A percentile compares a stretch with the other conserved stretches of the same genome.
Conservation (phyloP, 2,113 vertebrate genomes). For the Neogale vison region DNA sequence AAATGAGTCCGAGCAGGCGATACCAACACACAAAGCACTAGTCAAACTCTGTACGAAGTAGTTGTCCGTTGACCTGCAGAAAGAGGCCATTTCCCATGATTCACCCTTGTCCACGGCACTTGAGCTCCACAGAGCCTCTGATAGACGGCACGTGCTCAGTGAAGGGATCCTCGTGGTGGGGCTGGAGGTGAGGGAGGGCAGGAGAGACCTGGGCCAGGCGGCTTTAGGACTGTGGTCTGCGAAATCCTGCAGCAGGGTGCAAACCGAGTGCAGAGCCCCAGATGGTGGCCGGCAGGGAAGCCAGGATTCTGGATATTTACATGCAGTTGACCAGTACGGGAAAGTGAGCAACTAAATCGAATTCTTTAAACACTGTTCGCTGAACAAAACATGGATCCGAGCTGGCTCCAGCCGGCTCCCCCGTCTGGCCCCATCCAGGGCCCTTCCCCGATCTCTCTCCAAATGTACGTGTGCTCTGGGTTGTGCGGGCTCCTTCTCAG, state of each 20-base stretch:
- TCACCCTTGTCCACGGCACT: background rate
- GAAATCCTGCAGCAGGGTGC: background rate
- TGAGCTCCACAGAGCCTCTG: rapidly evolving
- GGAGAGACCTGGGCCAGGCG: rapidly evolving
- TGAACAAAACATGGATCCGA: rapidly evolving
- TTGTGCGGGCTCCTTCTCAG: rapidly evolving
- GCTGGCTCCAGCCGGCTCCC: too few species aligned
- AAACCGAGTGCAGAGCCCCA: rapidly evolving
- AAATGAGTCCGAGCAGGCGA: rapidly evolving
- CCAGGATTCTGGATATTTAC: background rate
- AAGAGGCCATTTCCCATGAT: rapidly evolving
- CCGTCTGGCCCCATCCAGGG: rapidly evolving
- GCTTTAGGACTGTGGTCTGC: background rate
- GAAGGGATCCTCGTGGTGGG: too few species aligned
- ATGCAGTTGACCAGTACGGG: background rate
- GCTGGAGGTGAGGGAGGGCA: too few species aligned
- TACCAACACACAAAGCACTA: rapidly evolving
- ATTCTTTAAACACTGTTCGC: background rate
- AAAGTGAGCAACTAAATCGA: background rate
- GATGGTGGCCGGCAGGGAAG: rapidly evolving
- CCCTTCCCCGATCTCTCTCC: rapidly evolving
- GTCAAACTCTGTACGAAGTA: rapidly evolving
- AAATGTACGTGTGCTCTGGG: rapidly evolving
- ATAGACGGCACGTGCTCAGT: rapidly evolving
- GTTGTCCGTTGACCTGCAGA: background rate